Percentiles rank a stretch among this genome's conserved stretches.
These are phyloP conservation scores for Lophius americanus DNA, from an alignment of 2,797 vertebrate genomes.

Conservation along the genomic window DNA sequence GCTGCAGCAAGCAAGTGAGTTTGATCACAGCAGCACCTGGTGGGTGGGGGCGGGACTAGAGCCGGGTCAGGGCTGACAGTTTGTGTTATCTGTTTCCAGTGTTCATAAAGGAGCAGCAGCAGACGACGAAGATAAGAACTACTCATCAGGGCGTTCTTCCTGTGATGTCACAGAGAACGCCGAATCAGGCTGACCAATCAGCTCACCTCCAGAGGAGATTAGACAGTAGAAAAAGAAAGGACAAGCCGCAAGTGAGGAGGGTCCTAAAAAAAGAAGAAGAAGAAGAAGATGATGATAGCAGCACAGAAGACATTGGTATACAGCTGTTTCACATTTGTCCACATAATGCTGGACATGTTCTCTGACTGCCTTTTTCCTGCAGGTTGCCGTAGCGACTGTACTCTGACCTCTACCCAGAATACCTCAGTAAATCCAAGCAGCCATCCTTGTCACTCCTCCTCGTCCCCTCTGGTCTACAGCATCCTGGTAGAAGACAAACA, in stretches of 20 bases:
- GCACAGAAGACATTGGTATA: too few relatives aligned
- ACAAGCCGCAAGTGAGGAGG: neutral
- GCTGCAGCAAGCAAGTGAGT: slow-evolving; percentile 74
- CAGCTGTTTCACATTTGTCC: neutral
- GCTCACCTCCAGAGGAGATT: slow-evolving; percentile 34
- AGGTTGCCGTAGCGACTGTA: slow-evolving; percentile 22
- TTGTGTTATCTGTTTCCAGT: slow-evolving; percentile 42
- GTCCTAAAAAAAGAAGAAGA: slow-evolving; percentile 7
- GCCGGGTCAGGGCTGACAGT: neutral
- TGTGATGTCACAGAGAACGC: slow-evolving; percentile 9
- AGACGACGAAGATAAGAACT: slow-evolving; percentile 5
- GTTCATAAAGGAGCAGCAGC: slow-evolving; percentile 19
- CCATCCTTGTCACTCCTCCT: slow-evolving; percentile 12
- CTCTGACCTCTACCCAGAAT: slow-evolving; percentile 18
- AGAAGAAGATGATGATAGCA: neutral
- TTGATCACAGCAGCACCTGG: neutral
- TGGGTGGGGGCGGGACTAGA: neutral
- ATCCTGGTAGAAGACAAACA: slow-evolving; percentile 73
- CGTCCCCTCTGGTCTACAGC: slow-evolving; percentile 74
- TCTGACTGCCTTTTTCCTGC: slow-evolving; percentile 1
- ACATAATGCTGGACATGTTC: neutral
- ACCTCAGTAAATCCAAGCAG: slow-evolving; percentile 25
- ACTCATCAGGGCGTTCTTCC: neutral
- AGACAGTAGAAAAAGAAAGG: slow-evolving; percentile 15
- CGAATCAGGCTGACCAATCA: slow-evolving; percentile 1